Percentiles rank a stretch among this genome's conserved stretches.
Conservation (phyloP, 2,113 vertebrate species). For the Spermophilus dauricus region DNA sequence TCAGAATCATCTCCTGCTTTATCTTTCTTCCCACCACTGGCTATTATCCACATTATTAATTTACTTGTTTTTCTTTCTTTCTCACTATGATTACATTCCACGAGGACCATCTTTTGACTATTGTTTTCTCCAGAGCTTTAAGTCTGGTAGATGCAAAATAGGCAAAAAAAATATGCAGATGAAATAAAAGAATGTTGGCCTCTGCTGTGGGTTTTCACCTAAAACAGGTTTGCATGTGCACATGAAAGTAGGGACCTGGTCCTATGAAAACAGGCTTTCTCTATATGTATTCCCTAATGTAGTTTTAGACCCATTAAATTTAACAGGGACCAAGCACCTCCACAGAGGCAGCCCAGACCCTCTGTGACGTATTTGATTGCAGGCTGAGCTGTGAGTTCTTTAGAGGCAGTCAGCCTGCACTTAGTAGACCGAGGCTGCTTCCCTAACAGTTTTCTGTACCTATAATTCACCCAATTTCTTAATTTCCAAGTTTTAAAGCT, state of each 20-base stretch:
- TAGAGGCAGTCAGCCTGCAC: neutral
- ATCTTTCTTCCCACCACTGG: neutral
- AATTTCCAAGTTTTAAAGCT: slow-evolving; percentile 38
- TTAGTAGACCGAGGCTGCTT: neutral
- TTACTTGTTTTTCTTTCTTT: neutral
- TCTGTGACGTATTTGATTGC: neutral
- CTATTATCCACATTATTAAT: slow-evolving; percentile 14
- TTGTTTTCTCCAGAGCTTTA: neutral
- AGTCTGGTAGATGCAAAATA: neutral
- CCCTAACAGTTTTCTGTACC: neutral
- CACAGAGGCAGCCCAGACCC: neutral
- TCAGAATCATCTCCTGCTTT: neutral
- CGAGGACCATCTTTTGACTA: neutral
- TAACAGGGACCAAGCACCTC: neutral
- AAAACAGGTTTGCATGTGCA: neutral
- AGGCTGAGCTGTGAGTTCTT: neutral
- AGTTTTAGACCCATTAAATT: neutral
- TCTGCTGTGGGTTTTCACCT: neutral
- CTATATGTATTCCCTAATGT: neutral
- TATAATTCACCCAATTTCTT: neutral
- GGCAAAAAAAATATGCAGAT: neutral
- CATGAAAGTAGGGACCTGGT: neutral
- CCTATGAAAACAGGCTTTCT: neutral
- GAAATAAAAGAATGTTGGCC: neutral
- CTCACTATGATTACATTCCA: neutral